These are phyloP conservation scores for Ictalurus punctatus DNA, from an alignment of 2,113 vertebrate species.

Conservation along the genomic window DNA sequence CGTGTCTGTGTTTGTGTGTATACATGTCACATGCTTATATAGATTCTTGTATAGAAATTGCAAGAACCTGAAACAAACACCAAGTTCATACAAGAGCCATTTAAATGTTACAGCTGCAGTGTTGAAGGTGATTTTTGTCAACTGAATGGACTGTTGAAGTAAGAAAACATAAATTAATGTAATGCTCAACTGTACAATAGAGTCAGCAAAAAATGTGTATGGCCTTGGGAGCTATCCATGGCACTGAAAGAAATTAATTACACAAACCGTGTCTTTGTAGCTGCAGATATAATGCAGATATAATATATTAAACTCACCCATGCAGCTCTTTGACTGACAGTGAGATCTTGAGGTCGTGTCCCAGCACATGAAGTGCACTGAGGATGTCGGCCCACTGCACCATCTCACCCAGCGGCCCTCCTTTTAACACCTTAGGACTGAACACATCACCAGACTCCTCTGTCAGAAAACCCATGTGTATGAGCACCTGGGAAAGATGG, in stretches of 20 bases:
- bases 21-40: not conserved
- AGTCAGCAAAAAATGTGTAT: not conserved
- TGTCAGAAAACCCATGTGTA: constrained; percentile 95
- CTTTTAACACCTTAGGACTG: constrained; percentile 93
- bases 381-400: constrained; percentile 99
- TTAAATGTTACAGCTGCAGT: not conserved
- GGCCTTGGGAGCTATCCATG: not conserved
- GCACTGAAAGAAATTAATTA: not conserved
- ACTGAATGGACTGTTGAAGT: not conserved
- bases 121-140: not conserved
- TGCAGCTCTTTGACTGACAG: constrained; percentile 95
- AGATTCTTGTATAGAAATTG: not conserved
- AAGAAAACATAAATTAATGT: not conserved
- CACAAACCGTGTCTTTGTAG: not conserved
- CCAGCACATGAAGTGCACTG: constrained; percentile 86
- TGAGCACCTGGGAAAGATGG: constrained; percentile 76
- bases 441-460: constrained; percentile 97
- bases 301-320: constrained; percentile 76
- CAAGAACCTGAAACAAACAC: not conserved
- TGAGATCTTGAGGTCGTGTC: constrained; percentile 88
- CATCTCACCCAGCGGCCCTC: constrained; percentile 96
- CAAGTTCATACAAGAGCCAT: not conserved
- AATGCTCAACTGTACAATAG: not conserved
- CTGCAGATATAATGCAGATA: not conserved
- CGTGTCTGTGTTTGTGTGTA: not conserved